These are phyloP conservation scores for Papilio glaucus DNA, from an alignment of 1,140 invertebrate genomes.

Conservation along the genomic window DNA sequence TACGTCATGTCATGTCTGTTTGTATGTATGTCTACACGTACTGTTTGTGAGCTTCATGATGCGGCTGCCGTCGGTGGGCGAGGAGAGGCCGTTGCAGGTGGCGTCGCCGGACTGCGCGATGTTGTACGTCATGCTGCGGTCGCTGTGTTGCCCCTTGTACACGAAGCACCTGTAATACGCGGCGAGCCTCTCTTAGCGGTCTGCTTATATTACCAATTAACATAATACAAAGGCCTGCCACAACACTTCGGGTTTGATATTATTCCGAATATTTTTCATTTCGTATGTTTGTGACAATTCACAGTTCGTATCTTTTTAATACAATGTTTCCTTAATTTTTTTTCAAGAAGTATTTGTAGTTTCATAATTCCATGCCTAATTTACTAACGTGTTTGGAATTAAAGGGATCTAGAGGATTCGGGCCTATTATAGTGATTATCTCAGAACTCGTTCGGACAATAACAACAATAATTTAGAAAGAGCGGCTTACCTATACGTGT, in stretches of 20 bases:
- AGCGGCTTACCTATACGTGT: constrained; percentile 79
- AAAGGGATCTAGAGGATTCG: not conserved
- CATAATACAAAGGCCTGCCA: too few relatives aligned
- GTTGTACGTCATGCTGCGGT: constrained; percentile 84
- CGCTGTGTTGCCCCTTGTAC: constrained; percentile 76
- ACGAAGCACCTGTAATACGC: constrained; percentile 75
- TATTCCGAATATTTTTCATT: too few relatives aligned
- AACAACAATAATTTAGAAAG: not conserved
- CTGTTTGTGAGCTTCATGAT: constrained; percentile 90
- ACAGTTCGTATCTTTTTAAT: not conserved
- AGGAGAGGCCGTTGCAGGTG: constrained; percentile 92
- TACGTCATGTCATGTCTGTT: too few relatives aligned
- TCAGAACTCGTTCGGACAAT: too few relatives aligned
- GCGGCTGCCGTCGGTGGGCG: constrained; percentile 89
- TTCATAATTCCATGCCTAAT: too few relatives aligned
- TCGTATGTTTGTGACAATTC: too few relatives aligned
- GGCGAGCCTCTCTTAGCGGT: not conserved
- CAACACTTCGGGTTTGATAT: too few relatives aligned
- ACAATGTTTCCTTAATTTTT: too few relatives aligned
- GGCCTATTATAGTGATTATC: not conserved
- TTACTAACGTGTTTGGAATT: too few relatives aligned
- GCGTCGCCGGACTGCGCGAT: constrained; percentile 94
- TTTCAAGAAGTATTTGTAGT: too few relatives aligned
- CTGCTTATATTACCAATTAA: too few relatives aligned
- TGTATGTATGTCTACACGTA: constrained; percentile 58